These are phyloP conservation scores for Buphagus erythrorhynchus DNA, from an alignment of 2,797 vertebrate species.

Conservation along the genomic window DNA sequence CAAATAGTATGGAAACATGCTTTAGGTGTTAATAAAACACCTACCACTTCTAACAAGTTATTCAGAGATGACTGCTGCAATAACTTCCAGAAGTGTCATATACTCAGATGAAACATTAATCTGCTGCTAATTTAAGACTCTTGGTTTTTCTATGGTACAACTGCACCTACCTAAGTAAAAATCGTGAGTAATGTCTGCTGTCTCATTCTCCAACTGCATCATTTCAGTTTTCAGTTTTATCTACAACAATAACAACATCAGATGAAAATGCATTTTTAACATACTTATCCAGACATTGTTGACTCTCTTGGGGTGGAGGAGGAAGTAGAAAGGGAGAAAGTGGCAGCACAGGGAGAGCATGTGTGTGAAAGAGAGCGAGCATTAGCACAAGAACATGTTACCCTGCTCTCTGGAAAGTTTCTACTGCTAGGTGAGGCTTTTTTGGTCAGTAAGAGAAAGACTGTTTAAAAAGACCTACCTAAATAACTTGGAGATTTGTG, in stretches of 20 bases:
- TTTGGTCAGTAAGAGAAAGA: not conserved
- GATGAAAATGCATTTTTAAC: not conserved
- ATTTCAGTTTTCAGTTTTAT: slow-evolving; percentile 77
- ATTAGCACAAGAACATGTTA: not conserved
- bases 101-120: not conserved
- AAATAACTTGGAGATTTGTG: not conserved
- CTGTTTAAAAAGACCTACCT: not conserved
- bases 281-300: not conserved
- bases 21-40: not conserved
- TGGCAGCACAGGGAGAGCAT: accelerated
- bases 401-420: not conserved
- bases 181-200: slow-evolving; percentile 75
- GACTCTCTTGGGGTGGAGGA: not conserved
- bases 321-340: not conserved
- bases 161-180: slow-evolving; percentile 76
- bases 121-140: not conserved
- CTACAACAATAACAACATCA: slow-evolving; percentile 60
- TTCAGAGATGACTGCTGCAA: not conserved
- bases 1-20: not conserved
- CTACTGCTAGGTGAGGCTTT: not conserved
- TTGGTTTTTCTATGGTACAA: not conserved
- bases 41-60: not conserved
- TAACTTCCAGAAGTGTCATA: not conserved
- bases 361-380: accelerated
- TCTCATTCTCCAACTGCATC: slow-evolving; percentile 74